Evolutionary conservation across 2,888 invertebrate species (phyloP), one percentile per base, ranked within the genome.

Genomic region (Horisme vitalbata): DNA sequence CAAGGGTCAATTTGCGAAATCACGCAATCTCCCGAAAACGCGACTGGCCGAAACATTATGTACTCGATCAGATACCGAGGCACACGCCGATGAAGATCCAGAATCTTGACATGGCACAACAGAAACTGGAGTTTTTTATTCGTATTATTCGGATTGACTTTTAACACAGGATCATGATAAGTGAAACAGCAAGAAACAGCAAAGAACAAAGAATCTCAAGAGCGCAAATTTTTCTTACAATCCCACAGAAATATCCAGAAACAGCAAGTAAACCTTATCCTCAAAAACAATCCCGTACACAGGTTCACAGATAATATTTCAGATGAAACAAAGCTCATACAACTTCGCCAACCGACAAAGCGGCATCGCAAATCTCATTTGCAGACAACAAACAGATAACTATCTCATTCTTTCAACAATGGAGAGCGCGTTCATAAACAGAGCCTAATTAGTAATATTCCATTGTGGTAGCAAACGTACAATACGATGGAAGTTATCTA

Each of bases 391-490:
- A 76, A 72, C 79, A 81, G 87, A 88, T 87, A 84, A 81, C 83
- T 82, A 87, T 88, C 87, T 86, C 78, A 81, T 82, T 86, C 85
- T 87, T 87, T 83, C 86, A 83, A 89, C 86, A 87, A 87, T 87
- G 85, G 85, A 73, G 76, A 75, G 73, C 74, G 73, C 69, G 74
- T 79, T 86, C 86, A 89, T 89, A 87, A 87, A 84, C 79, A 78
- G 83, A 71, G 78, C 83, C 88, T 89, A 89, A 88, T 89, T 89
- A 89, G 88, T 87, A 87, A 88, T 89, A 88, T 87, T 85, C 84
- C 80, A 86, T 87, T 87, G 86, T 84, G 75, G 79, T 63, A 68
- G 73, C 67, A 76, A 75, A 77, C 75, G 76, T 79, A 87, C 87
- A 87, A 88, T 88, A 83, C 81, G 85, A 81, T 80, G 83, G 80